These are phyloP conservation scores for Nephrotoma flavescens DNA, from an alignment of 2,888 invertebrate genomes.

Conservation along the genomic window DNA sequence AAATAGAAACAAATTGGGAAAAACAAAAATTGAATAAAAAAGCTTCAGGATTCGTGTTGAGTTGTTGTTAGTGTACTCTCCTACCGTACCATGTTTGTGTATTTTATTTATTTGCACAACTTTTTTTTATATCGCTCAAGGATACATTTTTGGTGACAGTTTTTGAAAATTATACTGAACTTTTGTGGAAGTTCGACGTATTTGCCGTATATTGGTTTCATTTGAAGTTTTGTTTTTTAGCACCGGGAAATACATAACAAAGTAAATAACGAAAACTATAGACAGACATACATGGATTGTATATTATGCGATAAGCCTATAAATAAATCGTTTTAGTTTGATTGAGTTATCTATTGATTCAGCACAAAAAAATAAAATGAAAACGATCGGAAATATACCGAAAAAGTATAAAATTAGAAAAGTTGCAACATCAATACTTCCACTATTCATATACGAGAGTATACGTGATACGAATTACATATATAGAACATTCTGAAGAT, in stretches of 20 bases:
- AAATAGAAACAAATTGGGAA: not conserved
- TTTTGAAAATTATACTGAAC: not conserved
- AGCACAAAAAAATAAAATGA: not conserved
- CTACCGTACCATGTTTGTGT: not conserved
- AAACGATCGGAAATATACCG: not conserved
- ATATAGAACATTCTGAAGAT: not conserved
- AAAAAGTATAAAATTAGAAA: not conserved
- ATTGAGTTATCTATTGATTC: not conserved
- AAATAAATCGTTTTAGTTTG: not conserved
- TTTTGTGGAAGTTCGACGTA: not conserved
- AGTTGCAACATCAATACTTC: not conserved
- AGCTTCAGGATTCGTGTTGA: not conserved
- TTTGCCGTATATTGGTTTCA: not conserved
- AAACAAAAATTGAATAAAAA: not conserved
- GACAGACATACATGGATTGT: not conserved
- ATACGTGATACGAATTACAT: not conserved
- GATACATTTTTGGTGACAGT: not conserved
- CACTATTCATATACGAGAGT: not conserved
- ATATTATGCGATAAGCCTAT: not conserved
- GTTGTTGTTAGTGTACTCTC: not conserved
- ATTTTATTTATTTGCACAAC: not conserved
- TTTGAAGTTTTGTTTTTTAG: not conserved
- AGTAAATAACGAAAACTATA: not conserved
- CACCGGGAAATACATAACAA: not conserved
- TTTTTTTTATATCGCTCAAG: not conserved